phyloP scores from a whole-genome alignment of 2,113 vertebrate genomes.

The Crypturellus undulatus region DNA sequence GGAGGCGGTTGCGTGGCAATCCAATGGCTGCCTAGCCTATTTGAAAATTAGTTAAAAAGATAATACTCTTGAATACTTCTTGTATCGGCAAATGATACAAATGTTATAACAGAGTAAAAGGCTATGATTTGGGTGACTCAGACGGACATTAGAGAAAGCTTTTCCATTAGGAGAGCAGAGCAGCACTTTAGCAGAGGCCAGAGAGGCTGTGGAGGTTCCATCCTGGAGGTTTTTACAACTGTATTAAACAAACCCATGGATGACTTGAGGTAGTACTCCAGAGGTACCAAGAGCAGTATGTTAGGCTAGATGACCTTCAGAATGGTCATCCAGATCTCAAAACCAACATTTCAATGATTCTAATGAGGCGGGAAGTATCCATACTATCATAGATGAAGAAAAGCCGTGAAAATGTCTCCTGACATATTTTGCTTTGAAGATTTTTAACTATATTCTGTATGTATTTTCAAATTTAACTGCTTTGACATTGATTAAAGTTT shows the following conservation, averaged over 20 bases:
- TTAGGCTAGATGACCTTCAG: not conserved
- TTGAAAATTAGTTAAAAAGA: not conserved
- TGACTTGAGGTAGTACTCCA: fast-evolving
- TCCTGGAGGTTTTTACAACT: not conserved
- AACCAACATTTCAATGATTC: not conserved
- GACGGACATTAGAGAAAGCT: not conserved
- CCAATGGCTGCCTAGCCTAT: not conserved
- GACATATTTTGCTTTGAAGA: not conserved
- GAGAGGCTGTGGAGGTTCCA: not conserved
- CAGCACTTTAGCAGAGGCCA: fast-evolving
- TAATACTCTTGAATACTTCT: not conserved
- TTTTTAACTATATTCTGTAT: not conserved
- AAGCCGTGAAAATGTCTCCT: not conserved
- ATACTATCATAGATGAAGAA: not conserved
- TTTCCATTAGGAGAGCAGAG: not conserved
- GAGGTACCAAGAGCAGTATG: not conserved
- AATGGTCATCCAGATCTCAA: not conserved
- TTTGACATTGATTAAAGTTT: not conserved
- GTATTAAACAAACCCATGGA: fast-evolving
- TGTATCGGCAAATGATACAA: not conserved
- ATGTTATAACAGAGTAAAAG: fast-evolving
- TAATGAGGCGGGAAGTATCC: not conserved
- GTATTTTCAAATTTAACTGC: not conserved
- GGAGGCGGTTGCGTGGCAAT: not conserved
- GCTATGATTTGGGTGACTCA: fast-evolving